A percentile compares a stretch with the other conserved stretches of the same genome.
Conservation (phyloP, 2,888 invertebrate genomes). For the Notodonta dromedarius region DNA sequence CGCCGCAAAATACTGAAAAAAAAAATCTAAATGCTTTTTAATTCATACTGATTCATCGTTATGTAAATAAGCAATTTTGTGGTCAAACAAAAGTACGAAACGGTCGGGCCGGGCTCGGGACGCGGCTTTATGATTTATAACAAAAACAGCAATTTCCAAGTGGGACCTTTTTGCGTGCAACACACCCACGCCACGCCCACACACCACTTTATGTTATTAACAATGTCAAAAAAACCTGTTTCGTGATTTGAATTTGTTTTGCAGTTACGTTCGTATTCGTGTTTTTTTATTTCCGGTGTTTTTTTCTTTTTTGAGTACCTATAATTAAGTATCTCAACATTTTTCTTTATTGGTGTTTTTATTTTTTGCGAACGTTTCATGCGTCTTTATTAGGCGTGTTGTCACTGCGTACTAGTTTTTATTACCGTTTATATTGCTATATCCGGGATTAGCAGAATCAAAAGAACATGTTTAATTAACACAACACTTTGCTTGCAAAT, state of each 20-base stretch:
- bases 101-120: conserved; percentile 39
- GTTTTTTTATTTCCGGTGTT: conserved; percentile 33
- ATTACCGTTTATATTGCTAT: background rate
- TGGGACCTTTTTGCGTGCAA: conserved; percentile 55
- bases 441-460: too few relatives aligned
- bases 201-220: conserved; percentile 47
- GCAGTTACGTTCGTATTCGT: conserved; percentile 31
- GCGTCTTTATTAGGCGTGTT: background rate
- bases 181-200: conserved; percentile 46
- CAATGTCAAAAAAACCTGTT: conserved; percentile 54
- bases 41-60: conserved; percentile 41
- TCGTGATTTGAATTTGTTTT: conserved; percentile 45
- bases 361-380: background rate
- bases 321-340: conserved; percentile 3
- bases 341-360: background rate
- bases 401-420: background rate
- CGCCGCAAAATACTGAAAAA: conserved; percentile 9
- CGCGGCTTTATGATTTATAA: conserved; percentile 52
- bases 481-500: too few relatives aligned
- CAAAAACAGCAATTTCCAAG: conserved; percentile 54
- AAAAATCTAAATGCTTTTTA: conserved; percentile 17
- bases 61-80: conserved; percentile 52
- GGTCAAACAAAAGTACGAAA: conserved; percentile 32
- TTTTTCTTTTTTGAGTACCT: background rate
- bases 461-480: too few relatives aligned